Conservation (phyloP, 2,113 vertebrate species). For the Strigops habroptila region DNA sequence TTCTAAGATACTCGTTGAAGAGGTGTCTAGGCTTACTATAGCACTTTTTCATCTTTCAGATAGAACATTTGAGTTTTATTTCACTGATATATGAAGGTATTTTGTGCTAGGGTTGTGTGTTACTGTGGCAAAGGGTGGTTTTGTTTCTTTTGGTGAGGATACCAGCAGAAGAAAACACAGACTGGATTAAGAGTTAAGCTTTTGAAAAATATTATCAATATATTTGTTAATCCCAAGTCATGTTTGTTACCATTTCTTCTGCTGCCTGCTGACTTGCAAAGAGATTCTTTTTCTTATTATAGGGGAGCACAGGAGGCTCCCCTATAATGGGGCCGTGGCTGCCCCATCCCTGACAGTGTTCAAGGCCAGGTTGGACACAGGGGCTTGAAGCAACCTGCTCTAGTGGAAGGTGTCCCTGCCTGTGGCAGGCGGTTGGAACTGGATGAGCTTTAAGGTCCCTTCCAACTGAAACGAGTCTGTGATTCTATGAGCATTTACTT, state of each 20-base stretch:
- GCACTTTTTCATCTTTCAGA: not conserved
- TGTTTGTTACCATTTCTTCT: not conserved
- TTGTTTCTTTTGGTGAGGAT: not conserved
- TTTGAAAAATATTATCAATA: not conserved
- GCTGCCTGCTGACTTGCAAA: not conserved
- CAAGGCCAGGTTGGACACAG: not conserved
- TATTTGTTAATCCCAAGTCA: not conserved
- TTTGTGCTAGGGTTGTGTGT: not conserved
- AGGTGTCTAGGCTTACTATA: not conserved
- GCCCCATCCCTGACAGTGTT: not conserved
- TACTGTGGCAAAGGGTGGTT: fast-evolving
- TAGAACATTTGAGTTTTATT: not conserved
- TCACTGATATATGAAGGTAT: not conserved
- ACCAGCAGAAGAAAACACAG: not conserved
- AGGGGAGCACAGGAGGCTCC: no score
- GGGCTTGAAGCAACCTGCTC: not conserved
- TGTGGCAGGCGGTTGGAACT: not conserved
- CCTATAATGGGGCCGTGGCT: no score
- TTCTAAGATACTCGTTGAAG: not conserved
- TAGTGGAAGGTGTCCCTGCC: not conserved
- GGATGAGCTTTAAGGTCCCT: not conserved
- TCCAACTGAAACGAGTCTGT: not conserved
- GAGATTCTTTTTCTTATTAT: not conserved
- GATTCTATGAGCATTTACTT: not conserved
- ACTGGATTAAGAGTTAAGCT: not conserved